These are phyloP conservation scores for Dioctria linearis DNA, from an alignment of 2,888 invertebrate genomes.

Conservation along the genomic window DNA sequence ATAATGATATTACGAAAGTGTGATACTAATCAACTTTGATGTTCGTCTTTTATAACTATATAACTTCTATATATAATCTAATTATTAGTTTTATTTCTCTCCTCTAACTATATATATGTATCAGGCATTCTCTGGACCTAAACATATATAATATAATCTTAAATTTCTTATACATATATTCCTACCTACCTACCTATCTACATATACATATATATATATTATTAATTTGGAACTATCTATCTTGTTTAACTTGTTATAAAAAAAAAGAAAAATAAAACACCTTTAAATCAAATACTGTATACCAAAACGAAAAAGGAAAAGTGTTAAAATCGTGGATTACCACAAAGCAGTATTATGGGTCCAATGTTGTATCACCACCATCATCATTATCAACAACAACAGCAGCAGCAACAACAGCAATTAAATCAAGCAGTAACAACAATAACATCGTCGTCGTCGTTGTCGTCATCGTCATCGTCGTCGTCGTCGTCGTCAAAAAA, in stretches of 20 bases:
- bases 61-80: conserved; percentile 13
- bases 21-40: conserved; percentile 47
- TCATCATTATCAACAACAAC: too few relatives aligned
- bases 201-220: not conserved
- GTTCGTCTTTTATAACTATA: conserved; percentile 49
- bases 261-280: not conserved
- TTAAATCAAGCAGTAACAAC: conserved; percentile 1
- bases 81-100: conserved; percentile 34
- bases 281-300: too few relatives aligned
- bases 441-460: too few relatives aligned
- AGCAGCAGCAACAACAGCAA: conserved; percentile 26
- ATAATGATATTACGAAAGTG: conserved; percentile 51
- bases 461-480: not conserved
- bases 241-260: conserved; percentile 29
- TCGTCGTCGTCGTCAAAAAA: not conserved
- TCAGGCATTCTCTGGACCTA: conserved; percentile 25
- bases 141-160: conserved; percentile 1
- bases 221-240: conserved; percentile 13
- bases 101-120: not conserved
- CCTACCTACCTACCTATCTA: too few relatives aligned
- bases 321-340: conserved; percentile 4
- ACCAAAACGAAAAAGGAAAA: conserved; percentile 15
- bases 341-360: conserved; percentile 61
- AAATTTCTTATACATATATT: not conserved
- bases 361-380: conserved; percentile 61